Percentiles rank a stretch among this genome's conserved stretches.
These are phyloP conservation scores for Hydropsyche betteni DNA, from an alignment of 2,888 invertebrate species.

Conservation along the genomic window DNA sequence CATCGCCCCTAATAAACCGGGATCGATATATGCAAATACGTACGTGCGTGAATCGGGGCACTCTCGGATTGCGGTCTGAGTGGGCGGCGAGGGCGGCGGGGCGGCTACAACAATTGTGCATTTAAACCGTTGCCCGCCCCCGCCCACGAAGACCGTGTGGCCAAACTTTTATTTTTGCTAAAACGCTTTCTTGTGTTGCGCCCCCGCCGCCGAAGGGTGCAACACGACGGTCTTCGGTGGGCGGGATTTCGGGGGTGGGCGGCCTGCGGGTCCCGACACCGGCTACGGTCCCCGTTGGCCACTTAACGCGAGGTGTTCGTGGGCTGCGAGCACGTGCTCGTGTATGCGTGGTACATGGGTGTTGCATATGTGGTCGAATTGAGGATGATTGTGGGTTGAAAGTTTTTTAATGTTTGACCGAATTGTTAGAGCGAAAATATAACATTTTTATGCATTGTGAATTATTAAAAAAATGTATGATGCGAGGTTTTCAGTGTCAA, in stretches of 20 bases:
- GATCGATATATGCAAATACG: conserved; percentile 33
- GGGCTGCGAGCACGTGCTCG: not conserved
- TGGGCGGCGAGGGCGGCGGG: conserved; percentile 16
- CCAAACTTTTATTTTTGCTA: conserved; percentile 52
- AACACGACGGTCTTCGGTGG: conserved; percentile 40
- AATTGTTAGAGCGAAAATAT: too few relatives aligned
- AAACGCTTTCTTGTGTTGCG: conserved; percentile 52
- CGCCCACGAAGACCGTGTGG: conserved; percentile 40
- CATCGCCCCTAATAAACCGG: conserved; percentile 15
- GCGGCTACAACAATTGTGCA: conserved; percentile 69
- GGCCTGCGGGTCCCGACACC: not conserved
- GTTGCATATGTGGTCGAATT: too few relatives aligned
- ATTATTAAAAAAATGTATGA: too few relatives aligned
- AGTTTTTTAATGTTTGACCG: too few relatives aligned
- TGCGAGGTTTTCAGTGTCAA: too few relatives aligned
- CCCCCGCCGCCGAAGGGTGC: conserved; percentile 41
- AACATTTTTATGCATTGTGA: too few relatives aligned
- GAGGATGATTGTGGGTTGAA: too few relatives aligned
- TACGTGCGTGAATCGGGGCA: conserved; percentile 31
- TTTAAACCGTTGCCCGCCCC: conserved; percentile 60
- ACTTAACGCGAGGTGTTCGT: conserved; percentile 10
- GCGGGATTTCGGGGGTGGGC: not conserved
- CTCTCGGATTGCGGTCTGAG: conserved; percentile 3
- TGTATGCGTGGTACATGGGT: not conserved
- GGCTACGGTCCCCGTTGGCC: not conserved